These are phyloP conservation scores for Andrena bicolor DNA, from an alignment of 2,888 invertebrate species.

Conservation along the genomic window DNA sequence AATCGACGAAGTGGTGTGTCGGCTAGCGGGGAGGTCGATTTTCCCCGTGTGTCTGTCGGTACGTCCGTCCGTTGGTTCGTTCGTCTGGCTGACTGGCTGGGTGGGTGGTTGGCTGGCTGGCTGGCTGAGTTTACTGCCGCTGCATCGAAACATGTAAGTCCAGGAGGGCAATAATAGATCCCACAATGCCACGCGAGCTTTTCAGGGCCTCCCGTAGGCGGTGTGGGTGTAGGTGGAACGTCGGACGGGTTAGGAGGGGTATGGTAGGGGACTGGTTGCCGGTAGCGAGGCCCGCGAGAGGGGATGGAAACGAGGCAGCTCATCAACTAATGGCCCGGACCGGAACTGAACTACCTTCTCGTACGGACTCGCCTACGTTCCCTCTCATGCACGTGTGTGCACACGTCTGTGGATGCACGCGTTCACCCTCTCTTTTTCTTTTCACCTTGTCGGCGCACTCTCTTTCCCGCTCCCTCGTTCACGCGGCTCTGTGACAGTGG, in stretches of 20 bases:
- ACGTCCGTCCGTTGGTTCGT: conserved; percentile 54
- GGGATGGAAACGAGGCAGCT: conserved; percentile 80
- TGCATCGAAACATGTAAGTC: conserved; percentile 81
- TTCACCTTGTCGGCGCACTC: no score
- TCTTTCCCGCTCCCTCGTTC: conserved; percentile 22
- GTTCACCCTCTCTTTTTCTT: conserved; percentile 8
- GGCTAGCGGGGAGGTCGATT: conserved; percentile 55
- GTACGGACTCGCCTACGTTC: conserved; percentile 67
- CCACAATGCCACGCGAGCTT: conserved; percentile 82
- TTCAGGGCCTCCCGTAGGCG: conserved; percentile 73
- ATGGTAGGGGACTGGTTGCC: conserved; percentile 64
- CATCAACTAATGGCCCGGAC: conserved; percentile 85
- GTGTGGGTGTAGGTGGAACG: conserved; percentile 40
- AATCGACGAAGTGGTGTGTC: conserved; percentile 54
- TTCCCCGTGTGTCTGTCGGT: conserved; percentile 62
- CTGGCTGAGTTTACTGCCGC: conserved; percentile 62
- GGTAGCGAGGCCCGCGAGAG: conserved; percentile 60
- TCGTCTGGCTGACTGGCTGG: conserved; percentile 61
- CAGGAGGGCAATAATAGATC: conserved; percentile 83
- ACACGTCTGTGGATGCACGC: conserved; percentile 43
- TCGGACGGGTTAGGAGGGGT: conserved; percentile 51
- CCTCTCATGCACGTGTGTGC: conserved; percentile 34
- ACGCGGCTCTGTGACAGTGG: conserved; percentile 2
- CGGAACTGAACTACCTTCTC: conserved; percentile 81
- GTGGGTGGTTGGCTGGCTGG: conserved; percentile 59